phyloP scores from a whole-genome alignment of 2,113 vertebrate species.

The Caretta caretta region DNA sequence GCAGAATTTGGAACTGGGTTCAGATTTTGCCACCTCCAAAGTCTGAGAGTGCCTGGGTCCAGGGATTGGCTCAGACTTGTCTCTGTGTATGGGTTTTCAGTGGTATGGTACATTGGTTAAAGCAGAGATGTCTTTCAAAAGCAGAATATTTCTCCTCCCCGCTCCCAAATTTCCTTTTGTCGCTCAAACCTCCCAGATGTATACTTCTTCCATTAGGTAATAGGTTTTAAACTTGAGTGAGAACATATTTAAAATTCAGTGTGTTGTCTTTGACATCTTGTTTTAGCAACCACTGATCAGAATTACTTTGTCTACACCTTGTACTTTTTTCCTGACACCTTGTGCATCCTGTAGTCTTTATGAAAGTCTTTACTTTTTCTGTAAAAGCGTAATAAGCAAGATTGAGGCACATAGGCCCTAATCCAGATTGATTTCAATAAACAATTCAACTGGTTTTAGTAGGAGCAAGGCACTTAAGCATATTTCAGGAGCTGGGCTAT shows the following conservation, averaged over 20 bases:
- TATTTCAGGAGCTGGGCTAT: neutral
- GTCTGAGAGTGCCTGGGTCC: neutral
- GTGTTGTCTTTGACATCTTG: neutral
- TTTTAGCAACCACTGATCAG: slow-evolving; percentile 2
- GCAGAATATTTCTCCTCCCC: neutral
- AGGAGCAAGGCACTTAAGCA: too few relatives aligned
- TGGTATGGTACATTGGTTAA: neutral
- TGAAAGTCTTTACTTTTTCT: neutral
- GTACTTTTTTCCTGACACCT: too few relatives aligned
- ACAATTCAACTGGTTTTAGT: too few relatives aligned
- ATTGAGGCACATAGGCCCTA: neutral
- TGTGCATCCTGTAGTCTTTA: neutral
- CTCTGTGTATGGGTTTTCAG: neutral
- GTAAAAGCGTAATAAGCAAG: neutral
- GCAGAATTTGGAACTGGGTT: neutral
- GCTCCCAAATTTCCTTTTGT: neutral
- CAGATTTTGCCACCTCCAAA: neutral
- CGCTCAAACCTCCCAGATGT: neutral
- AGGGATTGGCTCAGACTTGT: neutral
- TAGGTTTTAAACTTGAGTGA: neutral
- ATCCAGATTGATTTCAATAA: too few relatives aligned
- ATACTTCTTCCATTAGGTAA: neutral
- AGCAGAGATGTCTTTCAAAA: neutral
- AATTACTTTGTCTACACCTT: neutral
- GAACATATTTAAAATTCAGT: neutral